Evolutionary conservation across 2,797 vertebrate species (phyloP), one percentile per base, ranked within the genome.

Genomic region (Mycteria americana): DNA sequence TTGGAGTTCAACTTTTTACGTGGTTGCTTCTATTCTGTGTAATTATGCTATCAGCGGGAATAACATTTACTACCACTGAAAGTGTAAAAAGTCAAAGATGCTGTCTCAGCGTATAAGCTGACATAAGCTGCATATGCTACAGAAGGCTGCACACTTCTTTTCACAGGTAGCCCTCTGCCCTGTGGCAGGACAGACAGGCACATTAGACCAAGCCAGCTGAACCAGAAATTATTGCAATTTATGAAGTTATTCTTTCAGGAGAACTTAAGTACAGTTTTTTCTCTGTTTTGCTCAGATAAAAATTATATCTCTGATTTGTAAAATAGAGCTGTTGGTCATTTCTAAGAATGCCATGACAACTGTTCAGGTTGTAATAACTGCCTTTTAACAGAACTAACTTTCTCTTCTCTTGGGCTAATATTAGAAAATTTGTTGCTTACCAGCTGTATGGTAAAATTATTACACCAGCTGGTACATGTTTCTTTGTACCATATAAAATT

Each of bases 401-500:
- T 68, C 65, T 43, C 64, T 95, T n/a, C 82, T 72, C 82, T 92
- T 94, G 82, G 67, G 48, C 62, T 95, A 14, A 9, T 73, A 60
- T 60, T 64, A 84, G 75, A 54, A 75, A 50, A 57, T 67, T 50
- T 68, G 51, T 73, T 92, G 70, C 72, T 88, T 76, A 94, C 53
- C 62, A 93, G 78, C n/a, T 77, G 39, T 51, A 54, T 96, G 33
- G 41, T 93, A 57, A 85, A 95, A 93, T 84, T 69, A 73, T 67
- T 92, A 56, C 64, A 75, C 39, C 75, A 91, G 81, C 88, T 93
- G 90, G 54, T 85, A 53, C 56, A 23, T 83, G 41, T 68, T 96
- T 73, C 72, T 88, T 93, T 95, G 65, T 92, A 94, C 28, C 48
- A 50, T 67, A 70, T 64, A 53, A 96, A 96, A 74, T 89, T 96